A percentile compares a stretch with the other conserved stretches of the same genome.
Evolutionary conservation across 2,797 vertebrate genomes (phyloP).

Genomic region (Aselliscus stoliczkanus): DNA sequence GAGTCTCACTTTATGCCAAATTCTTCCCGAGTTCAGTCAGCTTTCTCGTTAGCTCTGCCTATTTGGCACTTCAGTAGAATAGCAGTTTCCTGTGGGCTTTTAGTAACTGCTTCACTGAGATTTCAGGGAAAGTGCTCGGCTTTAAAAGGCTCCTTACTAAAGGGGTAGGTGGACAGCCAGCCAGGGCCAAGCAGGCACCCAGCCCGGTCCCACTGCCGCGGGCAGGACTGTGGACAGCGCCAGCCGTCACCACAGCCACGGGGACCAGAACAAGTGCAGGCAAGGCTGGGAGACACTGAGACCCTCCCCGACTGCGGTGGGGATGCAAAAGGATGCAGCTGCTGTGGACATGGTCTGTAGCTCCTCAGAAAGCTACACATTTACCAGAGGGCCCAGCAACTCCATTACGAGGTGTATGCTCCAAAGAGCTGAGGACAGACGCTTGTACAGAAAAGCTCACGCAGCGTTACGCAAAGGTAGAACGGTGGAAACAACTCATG

Average conservation of each 20-base stretch:
- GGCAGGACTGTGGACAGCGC: neutral
- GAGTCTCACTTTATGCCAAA: too few relatives aligned
- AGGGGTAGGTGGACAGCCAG: neutral
- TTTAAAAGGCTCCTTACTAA: neutral
- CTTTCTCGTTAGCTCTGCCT: neutral
- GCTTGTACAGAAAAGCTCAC: neutral
- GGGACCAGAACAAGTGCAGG: too few relatives aligned
- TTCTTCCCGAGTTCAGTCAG: neutral
- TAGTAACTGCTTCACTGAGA: neutral
- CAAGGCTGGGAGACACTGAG: neutral
- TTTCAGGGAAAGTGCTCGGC: neutral
- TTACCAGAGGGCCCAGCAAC: too few relatives aligned
- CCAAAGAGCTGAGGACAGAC: neutral
- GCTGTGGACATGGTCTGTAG: too few relatives aligned
- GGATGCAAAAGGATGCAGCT: neutral
- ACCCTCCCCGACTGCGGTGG: neutral
- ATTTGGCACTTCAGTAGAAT: neutral
- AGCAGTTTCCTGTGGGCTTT: neutral
- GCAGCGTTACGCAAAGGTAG: neutral
- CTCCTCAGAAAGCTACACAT: neutral
- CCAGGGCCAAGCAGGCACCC: neutral
- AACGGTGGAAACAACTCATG: neutral
- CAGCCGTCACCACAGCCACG: neutral
- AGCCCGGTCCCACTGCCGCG: neutral
- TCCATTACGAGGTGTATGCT: neutral